A percentile compares a stretch with the other conserved stretches of the same genome.
These are phyloP conservation scores for Lagopus leucura DNA, from an alignment of 2,113 vertebrate genomes.

Conservation along the genomic window DNA sequence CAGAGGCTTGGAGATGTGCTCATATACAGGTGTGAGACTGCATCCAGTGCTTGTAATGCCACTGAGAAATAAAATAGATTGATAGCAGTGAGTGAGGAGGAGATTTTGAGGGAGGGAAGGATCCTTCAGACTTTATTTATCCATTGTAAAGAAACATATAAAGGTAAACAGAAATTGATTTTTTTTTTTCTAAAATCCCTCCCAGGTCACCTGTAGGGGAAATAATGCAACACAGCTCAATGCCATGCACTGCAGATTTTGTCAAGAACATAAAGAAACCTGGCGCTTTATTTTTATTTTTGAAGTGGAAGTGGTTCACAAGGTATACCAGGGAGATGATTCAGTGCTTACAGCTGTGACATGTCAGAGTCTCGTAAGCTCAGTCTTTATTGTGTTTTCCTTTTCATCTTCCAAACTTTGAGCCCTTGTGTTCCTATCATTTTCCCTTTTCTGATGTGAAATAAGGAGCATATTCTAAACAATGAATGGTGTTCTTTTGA, in stretches of 20 bases:
- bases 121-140: slow-evolving; percentile 17
- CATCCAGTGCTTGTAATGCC: background rate
- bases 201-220: slow-evolving; percentile 42
- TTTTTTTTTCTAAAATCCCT: background rate
- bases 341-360: slow-evolving; percentile 60
- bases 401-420: slow-evolving; percentile 71
- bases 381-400: slow-evolving; percentile 67
- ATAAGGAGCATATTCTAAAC: slow-evolving; percentile 69
- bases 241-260: slow-evolving; percentile 17
- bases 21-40: background rate
- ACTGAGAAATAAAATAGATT: background rate
- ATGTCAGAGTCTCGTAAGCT: slow-evolving; percentile 63
- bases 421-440: slow-evolving; percentile 52
- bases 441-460: slow-evolving; percentile 34
- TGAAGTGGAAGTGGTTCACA: slow-evolving; percentile 64
- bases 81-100: background rate
- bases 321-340: slow-evolving; percentile 47
- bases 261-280: slow-evolving; percentile 28
- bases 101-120: slow-evolving; percentile 41
- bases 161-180: slow-evolving; percentile 53
- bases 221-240: slow-evolving; percentile 21
- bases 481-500: slow-evolving; percentile 65
- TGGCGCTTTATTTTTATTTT: slow-evolving; percentile 52
- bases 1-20: background rate
- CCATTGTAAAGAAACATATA: slow-evolving; percentile 20